Evolutionary conservation across 2,113 vertebrate genomes (phyloP), one percentile per base, ranked within the genome.

Genomic region (Phyllostomus hastatus): DNA sequence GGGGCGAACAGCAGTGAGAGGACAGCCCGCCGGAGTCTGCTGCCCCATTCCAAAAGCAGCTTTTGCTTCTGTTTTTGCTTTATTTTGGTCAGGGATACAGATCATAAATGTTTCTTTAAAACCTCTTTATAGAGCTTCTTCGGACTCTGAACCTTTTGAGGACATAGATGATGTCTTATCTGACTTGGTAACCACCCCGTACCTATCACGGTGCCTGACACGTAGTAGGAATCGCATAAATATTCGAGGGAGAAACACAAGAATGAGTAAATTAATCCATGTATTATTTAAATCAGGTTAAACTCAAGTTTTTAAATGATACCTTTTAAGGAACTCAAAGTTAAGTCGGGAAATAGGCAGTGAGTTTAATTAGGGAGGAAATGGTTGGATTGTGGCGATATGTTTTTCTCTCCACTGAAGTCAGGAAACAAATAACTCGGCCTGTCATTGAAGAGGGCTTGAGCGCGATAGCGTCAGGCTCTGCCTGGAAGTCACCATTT

Each of bases 1-100:
- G 17, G 26, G 24, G 16, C 16, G n/a, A 28, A 1, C 41, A 1
- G 9, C 0, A 3, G 52, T 35, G 2, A 4, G 46, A 64, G 20
- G 31, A 1, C 1, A 11, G 4, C 3, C 33, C 5, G 0, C 4
- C 10, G 5, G 0, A 0, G 10, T 10, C 35, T 5, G 7, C 26
- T 1, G 3, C 26, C 43, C 61, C 15, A 26, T 11, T 35, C 22
- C 64, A 61, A 80, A 43, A 54, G n/a, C 10, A 31, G 35, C 31
- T 10, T 86, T 52, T 78, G 66, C 73, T 61, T 73, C 67, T 50
- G 10, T 10, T 0, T 64, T 76, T 57, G 28, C 31, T 88, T 24
- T 54, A 10, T 76, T 85, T 78, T 61, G 38, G 61, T 82, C 43
- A 82, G 28, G 35, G 64, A 31, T 48, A 33, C 20, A 2, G 12